Base-by-base conservation (phyloP, 2,888 invertebrate species). In the Agriopis marginaria region DNA sequence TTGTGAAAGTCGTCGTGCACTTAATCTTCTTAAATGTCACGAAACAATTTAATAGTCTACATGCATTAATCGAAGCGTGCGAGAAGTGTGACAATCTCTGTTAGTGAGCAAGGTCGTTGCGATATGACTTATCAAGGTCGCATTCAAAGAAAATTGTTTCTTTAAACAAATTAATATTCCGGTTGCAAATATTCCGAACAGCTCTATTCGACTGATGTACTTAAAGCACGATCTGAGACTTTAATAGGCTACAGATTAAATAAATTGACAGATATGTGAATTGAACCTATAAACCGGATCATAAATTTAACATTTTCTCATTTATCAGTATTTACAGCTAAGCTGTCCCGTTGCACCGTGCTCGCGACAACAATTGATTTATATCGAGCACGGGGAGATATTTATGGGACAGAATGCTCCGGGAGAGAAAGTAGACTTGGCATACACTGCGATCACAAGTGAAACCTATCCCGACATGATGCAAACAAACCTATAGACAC, bases 371-470 rank as follows among this genome's bases (percentile, higher is more conserved):
- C 75, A 78, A 77, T 80, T 82, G 82, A 86, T 83, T 82, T 83
- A 85, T 82, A 81, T 79, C 75, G 73, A 79, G 72, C 75, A 72
- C 66, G 66, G 73, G 73, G 71, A 74, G 70, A 82, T 76, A 86
- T 85, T 80, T 84, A 86, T 86, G 77, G 75, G 75, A 79, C 73
- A 73, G 68, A 73, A 82, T 82, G 78, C 77, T 83, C 78, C 66
- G 70, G 74, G 71, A 83, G 87, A 85, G 89, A 90, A 89, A 90
- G 89, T 86, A 69, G 76, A 81, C 79, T 89, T 89, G 88, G 89
- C 89, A 87, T 77, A 79, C 70, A 75, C 78, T 71, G 71, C 72
- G 79, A 85, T 81, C 82, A 82, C 80, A 84, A 85, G 83, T 82
- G 84, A 82, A 86, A 84, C 81, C 75, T 74, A 81, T 80, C 76